Percentiles rank a stretch among this genome's conserved stretches.
phyloP scores from a whole-genome alignment of 2,888 invertebrate genomes.

The Dendrolimus pini region DNA sequence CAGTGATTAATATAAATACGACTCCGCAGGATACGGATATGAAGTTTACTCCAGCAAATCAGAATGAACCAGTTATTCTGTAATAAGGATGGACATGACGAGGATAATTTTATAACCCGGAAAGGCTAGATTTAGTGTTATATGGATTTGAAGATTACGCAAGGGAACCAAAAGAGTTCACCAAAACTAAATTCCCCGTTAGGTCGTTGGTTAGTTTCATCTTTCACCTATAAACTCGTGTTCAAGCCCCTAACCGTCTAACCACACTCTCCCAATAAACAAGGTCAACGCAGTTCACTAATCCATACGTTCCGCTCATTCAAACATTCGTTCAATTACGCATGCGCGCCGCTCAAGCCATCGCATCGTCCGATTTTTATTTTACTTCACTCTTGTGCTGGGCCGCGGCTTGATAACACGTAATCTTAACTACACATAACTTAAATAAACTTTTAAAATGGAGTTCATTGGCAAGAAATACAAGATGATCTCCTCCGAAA shows the following conservation, averaged over 20 bases:
- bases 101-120: too few species aligned
- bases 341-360: constrained; percentile 20
- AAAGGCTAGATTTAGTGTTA: too few species aligned
- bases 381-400: constrained; percentile 46
- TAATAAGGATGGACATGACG: too few species aligned
- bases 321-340: constrained; percentile 27
- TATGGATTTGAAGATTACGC: too few species aligned
- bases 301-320: constrained; percentile 28
- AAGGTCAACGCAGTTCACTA: constrained; percentile 24
- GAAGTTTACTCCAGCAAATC: too few species aligned
- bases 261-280: constrained; percentile 3
- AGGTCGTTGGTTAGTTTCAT: not conserved
- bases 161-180: too few species aligned
- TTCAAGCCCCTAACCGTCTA: too few species aligned
- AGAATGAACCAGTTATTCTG: too few species aligned
- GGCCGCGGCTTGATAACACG: constrained; percentile 35
- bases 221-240: not conserved
- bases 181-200: too few species aligned
- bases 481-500: constrained; percentile 86
- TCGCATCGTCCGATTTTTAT: constrained; percentile 13
- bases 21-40: too few species aligned
- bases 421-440: constrained; percentile 18
- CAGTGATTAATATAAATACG: too few species aligned
- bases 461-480: constrained; percentile 83
- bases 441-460: constrained; percentile 44